Evolutionary conservation across 64 coral and sea anemone genomes (phyloP).

Genomic region (Exaiptasia diaphana): DNA sequence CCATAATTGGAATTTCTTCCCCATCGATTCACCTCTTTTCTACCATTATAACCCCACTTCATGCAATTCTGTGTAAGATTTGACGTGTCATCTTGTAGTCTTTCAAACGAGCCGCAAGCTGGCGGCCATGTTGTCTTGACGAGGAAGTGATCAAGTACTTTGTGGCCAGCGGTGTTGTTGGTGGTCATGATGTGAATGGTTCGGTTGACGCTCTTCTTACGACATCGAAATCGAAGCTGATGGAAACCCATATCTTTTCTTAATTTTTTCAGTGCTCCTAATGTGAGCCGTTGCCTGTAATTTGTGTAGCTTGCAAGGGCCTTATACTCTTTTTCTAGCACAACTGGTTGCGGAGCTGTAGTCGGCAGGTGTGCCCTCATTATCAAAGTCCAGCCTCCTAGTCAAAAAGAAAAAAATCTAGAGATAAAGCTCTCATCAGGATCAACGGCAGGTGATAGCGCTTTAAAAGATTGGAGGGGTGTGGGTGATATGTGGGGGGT

Average conservation of each 20-base stretch:
- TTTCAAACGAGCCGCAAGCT: background rate
- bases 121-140: background rate
- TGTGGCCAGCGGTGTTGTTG: background rate
- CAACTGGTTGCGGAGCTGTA: no score
- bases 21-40: background rate
- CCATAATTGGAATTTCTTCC: background rate
- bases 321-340: no score
- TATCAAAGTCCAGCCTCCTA: no score
- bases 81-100: background rate
- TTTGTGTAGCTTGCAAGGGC: no score
- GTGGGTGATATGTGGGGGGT: no score
- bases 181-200: background rate
- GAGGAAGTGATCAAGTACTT: background rate
- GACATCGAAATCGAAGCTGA: background rate
- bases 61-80: background rate
- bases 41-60: background rate
- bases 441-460: no score
- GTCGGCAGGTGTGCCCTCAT: no score
- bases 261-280: no score
- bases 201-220: background rate
- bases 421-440: no score
- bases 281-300: no score
- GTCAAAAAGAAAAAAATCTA: no score
- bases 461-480: no score
- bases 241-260: background rate